A percentile compares a stretch with the other conserved stretches of the same genome.
Conservation (phyloP, 2,113 vertebrate genomes). For the Pelecanoides urinatrix region DNA sequence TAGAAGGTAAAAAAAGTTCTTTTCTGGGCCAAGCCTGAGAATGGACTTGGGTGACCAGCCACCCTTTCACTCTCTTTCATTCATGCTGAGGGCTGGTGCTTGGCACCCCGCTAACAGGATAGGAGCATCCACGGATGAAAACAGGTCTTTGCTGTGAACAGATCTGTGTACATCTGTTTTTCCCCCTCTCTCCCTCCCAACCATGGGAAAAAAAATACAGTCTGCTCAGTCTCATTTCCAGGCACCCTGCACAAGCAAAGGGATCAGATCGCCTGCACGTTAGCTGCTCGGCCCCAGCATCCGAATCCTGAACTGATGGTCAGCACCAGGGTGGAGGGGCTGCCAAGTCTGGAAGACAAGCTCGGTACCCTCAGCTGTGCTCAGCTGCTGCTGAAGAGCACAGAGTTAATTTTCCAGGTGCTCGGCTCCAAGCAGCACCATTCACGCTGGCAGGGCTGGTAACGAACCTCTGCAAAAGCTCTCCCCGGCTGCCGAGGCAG, state of each 20-base stretch:
- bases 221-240: not conserved
- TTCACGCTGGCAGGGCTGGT: not conserved
- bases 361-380: not conserved
- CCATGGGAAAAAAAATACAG: not conserved
- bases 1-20: not conserved
- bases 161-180: not conserved
- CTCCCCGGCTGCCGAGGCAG: not conserved
- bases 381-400: not conserved
- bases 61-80: not conserved
- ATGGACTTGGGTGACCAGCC: not conserved
- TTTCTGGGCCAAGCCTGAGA: not conserved
- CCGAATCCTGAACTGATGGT: not conserved
- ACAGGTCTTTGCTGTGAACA: not conserved
- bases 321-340: not conserved
- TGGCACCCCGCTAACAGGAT: accelerated
- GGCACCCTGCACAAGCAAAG: not conserved
- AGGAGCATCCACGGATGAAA: not conserved
- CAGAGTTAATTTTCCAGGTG: not conserved
- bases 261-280: not conserved
- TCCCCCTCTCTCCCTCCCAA: not conserved
- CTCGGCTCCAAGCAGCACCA: not conserved
- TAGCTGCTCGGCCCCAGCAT: not conserved
- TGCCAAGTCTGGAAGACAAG: not conserved
- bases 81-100: not conserved
- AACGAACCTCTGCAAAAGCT: not conserved